A percentile compares a stretch with the other conserved stretches of the same genome.
Conservation (phyloP, 2,888 invertebrate genomes). For the Philereme transversata region DNA sequence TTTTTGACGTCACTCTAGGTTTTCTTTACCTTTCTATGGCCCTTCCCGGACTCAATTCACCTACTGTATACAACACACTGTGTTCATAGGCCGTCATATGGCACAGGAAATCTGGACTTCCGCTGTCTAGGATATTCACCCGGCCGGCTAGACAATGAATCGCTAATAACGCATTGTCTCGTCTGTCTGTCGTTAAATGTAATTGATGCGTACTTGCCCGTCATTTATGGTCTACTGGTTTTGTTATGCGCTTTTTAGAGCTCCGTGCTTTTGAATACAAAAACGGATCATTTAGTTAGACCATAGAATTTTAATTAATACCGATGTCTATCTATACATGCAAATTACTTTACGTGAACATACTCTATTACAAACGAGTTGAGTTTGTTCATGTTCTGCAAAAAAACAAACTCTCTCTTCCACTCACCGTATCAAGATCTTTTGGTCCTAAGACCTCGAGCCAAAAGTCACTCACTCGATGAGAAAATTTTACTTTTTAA, state of each 20-base stretch:
- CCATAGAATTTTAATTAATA: too few species aligned
- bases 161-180: conserved; percentile 66
- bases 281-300: neutral
- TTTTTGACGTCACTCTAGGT: too few species aligned
- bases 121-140: conserved; percentile 79
- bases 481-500: too few species aligned
- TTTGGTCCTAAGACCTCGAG: too few species aligned
- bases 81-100: conserved; percentile 44
- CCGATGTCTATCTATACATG: too few species aligned
- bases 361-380: too few species aligned
- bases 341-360: too few species aligned
- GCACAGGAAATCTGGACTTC: conserved; percentile 79
- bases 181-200: conserved; percentile 59
- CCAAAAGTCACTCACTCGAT: too few species aligned
- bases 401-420: too few species aligned
- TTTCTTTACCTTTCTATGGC: too few species aligned
- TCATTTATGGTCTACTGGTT: conserved; percentile 69
- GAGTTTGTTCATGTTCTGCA: too few species aligned
- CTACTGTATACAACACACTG: conserved; percentile 20
- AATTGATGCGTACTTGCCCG: conserved; percentile 62
- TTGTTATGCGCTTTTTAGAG: conserved; percentile 39
- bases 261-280: neutral
- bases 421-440: too few species aligned
- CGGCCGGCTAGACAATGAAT: conserved; percentile 72
- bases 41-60: neutral